Base-by-base conservation (phyloP, 2,797 vertebrate genomes). In the Melopsittacus undulatus region DNA sequence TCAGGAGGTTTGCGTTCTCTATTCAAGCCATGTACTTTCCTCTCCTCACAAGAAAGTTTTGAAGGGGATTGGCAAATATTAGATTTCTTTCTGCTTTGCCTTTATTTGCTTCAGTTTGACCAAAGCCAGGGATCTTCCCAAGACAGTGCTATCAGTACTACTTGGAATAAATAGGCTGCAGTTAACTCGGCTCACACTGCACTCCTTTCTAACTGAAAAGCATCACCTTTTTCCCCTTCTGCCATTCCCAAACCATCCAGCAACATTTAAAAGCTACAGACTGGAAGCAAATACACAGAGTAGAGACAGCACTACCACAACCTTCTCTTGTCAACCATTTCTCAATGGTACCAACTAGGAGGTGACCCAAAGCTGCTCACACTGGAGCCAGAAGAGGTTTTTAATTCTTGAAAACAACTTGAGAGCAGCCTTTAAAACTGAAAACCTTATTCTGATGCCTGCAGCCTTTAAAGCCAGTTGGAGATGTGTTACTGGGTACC, bases 111-210 rank as follows among this genome's bases (percentile, higher is more conserved):
- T 73, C 45, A 48, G 59, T 34, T 42, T 43, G 17, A 63, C 8
- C 48, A 38, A 45, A 81, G 38, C 13, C 4, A 10, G 1, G 10
- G 27, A 16, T 20, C 40, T n/a, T 87, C 64, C 32, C 38, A 13
- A 27, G 69, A 38, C 1, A 59, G 36, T 3, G 1, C 68, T 26
- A 10, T 7, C 4, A 1, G 30, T 19, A 17, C 24, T 5, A 19
- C 16, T 29, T 21, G 43, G 73, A 75, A 83, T 19, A 49, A 49
- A 54, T 2, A 36, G 22, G 20, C 24, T 27, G 42, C 45, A 40
- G 43, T 6, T 13, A 62, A 48, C 54, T 42, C 43, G 27, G 49
- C 43, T 74, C 45, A 17, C 4, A 30, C 1, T 8, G 5, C 3
- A 6, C 42, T n/a, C 45, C 61, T 15, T 61, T 9, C 61, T 6